Percentiles rank a stretch among this genome's conserved stretches.
Evolutionary conservation across 2,888 invertebrate species (phyloP).

Genomic region (Ptilodon capucinus): DNA sequence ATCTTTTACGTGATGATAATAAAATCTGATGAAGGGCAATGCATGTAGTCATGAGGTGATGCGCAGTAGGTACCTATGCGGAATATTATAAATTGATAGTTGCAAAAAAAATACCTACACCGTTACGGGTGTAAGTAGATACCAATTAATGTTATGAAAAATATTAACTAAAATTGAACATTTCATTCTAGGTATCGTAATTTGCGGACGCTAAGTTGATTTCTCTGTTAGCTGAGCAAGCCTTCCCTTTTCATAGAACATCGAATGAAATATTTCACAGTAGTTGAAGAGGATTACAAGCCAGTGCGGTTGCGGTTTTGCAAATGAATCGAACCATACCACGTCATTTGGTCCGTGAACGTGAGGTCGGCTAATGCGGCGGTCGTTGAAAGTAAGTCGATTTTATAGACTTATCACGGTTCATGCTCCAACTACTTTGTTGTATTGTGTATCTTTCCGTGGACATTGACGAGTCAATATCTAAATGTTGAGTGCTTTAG

Average conservation of each 20-base stretch:
- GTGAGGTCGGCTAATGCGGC: constrained; percentile 49
- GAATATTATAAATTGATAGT: too few species aligned
- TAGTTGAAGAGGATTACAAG: constrained; percentile 23
- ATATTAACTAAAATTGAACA: too few species aligned
- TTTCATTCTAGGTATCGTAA: too few species aligned
- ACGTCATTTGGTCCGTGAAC: constrained; percentile 52
- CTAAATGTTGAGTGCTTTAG: constrained; percentile 3
- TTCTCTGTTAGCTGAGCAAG: too few species aligned
- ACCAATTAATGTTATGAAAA: too few species aligned
- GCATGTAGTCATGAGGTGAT: too few species aligned
- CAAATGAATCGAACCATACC: constrained; percentile 51
- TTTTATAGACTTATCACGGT: constrained; percentile 38
- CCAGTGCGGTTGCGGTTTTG: constrained; percentile 48
- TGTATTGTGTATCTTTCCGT: constrained; percentile 9
- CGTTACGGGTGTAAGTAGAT: too few species aligned
- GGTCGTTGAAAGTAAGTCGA: constrained; percentile 53
- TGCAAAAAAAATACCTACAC: too few species aligned
- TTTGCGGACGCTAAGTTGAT: too few species aligned
- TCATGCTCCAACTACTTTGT: constrained; percentile 28
- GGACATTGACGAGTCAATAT: constrained; percentile 31
- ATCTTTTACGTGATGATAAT: constrained; percentile 46
- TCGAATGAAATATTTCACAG: constrained; percentile 6
- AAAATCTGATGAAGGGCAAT: too few species aligned
- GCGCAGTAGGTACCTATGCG: neutral
- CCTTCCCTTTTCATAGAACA: neutral